Evolutionary conservation across 2,797 vertebrate genomes (phyloP), one percentile per base, ranked within the genome.

Genomic region (Oreochromis mossambicus): DNA sequence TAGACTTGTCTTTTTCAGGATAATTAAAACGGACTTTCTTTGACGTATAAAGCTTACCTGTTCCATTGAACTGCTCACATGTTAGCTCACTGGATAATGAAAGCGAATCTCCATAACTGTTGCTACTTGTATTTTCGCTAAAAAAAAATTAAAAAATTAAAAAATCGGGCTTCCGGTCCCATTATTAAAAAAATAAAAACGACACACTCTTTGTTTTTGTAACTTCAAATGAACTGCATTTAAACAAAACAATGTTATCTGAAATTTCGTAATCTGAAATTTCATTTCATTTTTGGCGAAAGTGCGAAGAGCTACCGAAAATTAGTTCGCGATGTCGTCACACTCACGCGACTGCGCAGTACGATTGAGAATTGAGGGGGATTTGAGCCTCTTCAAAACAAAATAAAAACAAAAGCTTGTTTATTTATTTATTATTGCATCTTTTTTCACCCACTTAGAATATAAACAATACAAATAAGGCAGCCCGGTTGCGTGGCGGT

Each of bases 71-170:
- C n/a, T 17, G 15, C 78, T 87, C 90, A 91, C 92, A 87, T 92
- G 91, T 87, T 88, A 86, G 54, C 87, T 50, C 26, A 10, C 41
- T 32, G 68, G 46, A 81, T 80, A 80, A 24, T 34, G 61, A 19
- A 76, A 13, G 87, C 8, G 3, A 86, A 88, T 86, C 1, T 10
- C 17, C 3, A 3, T 11, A 1, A 41, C 29, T 50, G 14, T n/a
- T 80, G 12, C 4, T 1, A 7, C 2, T n/a, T 24, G 86, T 51
- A 92, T 3, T 86, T 95, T 93, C 91, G 89, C 68, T 26, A 66
- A 1, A 87, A 36, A 79, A 17, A 3, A 26, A 3, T 3, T 85
- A 38, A 81, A 38, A 21, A 5, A 41, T 7, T 3, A 86, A 43
- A 78, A 3, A n/a, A 56, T 15, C 3, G 32, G 19, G 32, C 32